Conservation (phyloP, 2,113 vertebrate species). For the Anhinga anhinga region DNA sequence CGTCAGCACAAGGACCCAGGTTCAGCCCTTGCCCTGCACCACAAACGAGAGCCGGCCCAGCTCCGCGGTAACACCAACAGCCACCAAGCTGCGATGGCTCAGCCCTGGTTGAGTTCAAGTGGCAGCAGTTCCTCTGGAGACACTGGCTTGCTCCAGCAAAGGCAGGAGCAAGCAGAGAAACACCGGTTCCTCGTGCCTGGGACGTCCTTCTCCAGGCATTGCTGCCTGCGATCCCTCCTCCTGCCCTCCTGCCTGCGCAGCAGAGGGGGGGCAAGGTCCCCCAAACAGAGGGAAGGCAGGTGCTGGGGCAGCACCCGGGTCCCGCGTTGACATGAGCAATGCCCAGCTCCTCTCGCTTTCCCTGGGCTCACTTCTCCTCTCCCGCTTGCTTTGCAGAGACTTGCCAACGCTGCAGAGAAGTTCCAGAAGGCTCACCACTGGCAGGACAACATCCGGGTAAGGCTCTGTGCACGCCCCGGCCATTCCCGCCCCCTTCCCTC, state of each 20-base stretch:
- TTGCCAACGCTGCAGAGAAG: constrained; percentile 88
- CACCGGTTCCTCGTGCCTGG: not conserved
- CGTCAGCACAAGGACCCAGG: rapidly evolving
- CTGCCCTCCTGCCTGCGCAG: not conserved
- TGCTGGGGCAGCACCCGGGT: not conserved
- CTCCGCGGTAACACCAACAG: rapidly evolving
- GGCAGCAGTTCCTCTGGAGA: not conserved
- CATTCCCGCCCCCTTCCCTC: not conserved
- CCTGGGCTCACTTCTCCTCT: constrained; percentile 20
- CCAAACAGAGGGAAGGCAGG: not conserved
- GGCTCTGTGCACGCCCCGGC: rapidly evolving
- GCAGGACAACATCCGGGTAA: constrained; percentile 95
- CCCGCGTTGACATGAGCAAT: not conserved
- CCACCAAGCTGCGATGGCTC: too few species aligned
- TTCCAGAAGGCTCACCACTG: constrained; percentile 93
- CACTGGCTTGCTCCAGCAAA: not conserved
- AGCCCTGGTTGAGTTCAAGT: not conserved
- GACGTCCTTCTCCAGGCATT: not conserved
- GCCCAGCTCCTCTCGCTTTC: not conserved
- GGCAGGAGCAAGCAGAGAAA: not conserved
- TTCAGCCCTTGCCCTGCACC: not conserved
- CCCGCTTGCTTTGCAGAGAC: constrained; percentile 76
- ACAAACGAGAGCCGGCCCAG: not conserved
- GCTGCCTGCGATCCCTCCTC: not conserved
- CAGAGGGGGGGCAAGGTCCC: not conserved